phyloP scores from a whole-genome alignment of 2,888 invertebrate species.

The Salticus scenicus region DNA sequence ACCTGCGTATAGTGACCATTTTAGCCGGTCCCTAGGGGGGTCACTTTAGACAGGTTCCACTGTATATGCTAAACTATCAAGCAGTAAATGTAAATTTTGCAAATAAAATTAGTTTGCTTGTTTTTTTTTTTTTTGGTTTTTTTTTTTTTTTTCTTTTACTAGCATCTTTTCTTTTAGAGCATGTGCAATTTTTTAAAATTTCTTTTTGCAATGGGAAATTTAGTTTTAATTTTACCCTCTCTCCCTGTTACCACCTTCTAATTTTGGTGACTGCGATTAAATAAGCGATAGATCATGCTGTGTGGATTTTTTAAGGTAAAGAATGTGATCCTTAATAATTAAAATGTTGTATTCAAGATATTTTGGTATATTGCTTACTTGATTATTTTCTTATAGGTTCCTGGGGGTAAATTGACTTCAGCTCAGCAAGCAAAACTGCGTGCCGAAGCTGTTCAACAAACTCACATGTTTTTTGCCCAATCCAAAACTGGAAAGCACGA shows the following conservation, averaged over 20 bases:
- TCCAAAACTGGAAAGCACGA: slow-evolving; percentile 55
- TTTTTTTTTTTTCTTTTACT: background rate
- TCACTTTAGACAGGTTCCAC: too few species aligned
- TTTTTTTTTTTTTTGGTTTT: background rate
- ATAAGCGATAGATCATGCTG: background rate
- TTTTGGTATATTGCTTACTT: background rate
- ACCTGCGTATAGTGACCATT: too few species aligned
- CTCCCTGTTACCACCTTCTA: background rate
- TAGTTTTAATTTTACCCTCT: too few species aligned
- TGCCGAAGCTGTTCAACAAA: slow-evolving; percentile 72
- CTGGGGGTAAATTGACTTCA: slow-evolving; percentile 70
- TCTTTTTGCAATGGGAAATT: background rate
- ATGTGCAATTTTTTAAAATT: background rate
- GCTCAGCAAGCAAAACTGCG: slow-evolving; percentile 73
- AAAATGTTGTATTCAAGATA: background rate
- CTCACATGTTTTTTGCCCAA: slow-evolving; percentile 72
- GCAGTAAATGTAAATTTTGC: too few species aligned
- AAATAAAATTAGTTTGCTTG: slow-evolving; percentile 1
- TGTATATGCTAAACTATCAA: too few species aligned
- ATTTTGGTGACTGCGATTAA: slow-evolving; percentile 13
- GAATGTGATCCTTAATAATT: background rate
- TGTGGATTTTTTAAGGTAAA: slow-evolving; percentile 22
- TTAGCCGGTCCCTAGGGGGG: too few species aligned
- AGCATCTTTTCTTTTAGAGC: background rate
- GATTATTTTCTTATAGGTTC: slow-evolving; percentile 36